Conservation (phyloP, 2,888 invertebrate genomes). For the Acleris holmiana region DNA sequence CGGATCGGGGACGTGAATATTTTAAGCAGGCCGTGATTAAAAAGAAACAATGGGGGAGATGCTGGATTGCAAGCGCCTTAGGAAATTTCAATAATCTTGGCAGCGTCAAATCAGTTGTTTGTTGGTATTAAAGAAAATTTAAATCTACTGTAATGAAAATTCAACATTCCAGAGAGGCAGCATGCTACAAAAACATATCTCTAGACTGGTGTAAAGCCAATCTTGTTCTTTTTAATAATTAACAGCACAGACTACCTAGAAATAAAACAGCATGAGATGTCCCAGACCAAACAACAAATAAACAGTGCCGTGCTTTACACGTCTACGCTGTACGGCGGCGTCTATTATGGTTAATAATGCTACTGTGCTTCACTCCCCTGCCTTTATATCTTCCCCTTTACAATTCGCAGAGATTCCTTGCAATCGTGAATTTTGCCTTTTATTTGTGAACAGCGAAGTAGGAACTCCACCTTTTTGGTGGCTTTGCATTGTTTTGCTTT, state of each 20-base stretch:
- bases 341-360: constrained; percentile 27
- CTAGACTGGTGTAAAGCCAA: no score
- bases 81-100: constrained; percentile 28
- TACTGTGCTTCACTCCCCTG: constrained; percentile 10
- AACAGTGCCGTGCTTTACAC: constrained; percentile 5
- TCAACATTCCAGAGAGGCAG: not conserved
- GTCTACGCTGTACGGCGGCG: not conserved
- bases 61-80: constrained; percentile 22
- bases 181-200: no score
- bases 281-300: not conserved
- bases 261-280: not conserved
- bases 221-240: not conserved
- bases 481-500: no score
- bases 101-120: constrained; percentile 13
- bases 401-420: constrained; percentile 16
- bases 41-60: constrained; percentile 29
- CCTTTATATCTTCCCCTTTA: constrained; percentile 23
- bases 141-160: not conserved
- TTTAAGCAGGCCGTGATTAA: constrained; percentile 36
- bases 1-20: constrained; percentile 36
- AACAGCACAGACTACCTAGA: not conserved
- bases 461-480: no score
- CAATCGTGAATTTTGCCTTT: not conserved
- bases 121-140: constrained; percentile 5
- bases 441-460: not conserved